Evolutionary conservation across 2,113 vertebrate genomes (phyloP).

Genomic region (Pterocles orientalis): DNA sequence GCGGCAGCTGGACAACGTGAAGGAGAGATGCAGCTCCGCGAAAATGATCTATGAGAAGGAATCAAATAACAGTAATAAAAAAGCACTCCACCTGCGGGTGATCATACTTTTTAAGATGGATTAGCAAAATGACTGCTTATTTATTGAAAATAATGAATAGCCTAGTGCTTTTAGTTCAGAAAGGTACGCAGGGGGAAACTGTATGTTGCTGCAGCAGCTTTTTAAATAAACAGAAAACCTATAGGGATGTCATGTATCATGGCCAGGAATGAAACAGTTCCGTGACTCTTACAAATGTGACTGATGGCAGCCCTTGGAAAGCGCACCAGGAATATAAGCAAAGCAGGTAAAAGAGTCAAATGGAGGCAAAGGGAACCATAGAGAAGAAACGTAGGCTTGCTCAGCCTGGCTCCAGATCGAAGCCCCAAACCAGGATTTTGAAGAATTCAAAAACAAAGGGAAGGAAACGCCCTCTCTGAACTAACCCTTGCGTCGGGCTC

Average conservation of each 20-base stretch:
- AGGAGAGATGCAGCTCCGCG: not conserved
- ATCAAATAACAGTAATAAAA: conserved; percentile 12
- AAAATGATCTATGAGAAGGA: not conserved
- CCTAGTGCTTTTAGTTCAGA: not conserved
- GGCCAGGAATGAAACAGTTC: not conserved
- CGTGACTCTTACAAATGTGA: not conserved
- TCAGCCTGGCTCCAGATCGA: not conserved
- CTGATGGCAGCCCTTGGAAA: conserved; percentile 47
- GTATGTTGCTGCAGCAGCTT: not conserved
- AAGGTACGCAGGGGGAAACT: not conserved
- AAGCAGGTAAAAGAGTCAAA: conserved; percentile 19
- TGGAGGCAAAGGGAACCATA: not conserved
- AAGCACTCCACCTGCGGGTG: conserved; percentile 34
- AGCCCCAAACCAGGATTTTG: not conserved
- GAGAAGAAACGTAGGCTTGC: not conserved
- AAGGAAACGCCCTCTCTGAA: not conserved
- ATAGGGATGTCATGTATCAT: not conserved
- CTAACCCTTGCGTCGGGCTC: not conserved
- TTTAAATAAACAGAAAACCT: conserved; percentile 51
- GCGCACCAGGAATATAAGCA: conserved; percentile 3
- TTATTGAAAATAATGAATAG: conserved; percentile 57
- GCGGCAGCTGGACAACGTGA: fast-evolving
- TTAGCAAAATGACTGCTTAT: conserved; percentile 60
- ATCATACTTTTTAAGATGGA: conserved; percentile 50
- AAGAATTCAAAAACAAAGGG: not conserved